Conservation (phyloP, 2,797 vertebrate species). For the Myotis findleyi region DNA sequence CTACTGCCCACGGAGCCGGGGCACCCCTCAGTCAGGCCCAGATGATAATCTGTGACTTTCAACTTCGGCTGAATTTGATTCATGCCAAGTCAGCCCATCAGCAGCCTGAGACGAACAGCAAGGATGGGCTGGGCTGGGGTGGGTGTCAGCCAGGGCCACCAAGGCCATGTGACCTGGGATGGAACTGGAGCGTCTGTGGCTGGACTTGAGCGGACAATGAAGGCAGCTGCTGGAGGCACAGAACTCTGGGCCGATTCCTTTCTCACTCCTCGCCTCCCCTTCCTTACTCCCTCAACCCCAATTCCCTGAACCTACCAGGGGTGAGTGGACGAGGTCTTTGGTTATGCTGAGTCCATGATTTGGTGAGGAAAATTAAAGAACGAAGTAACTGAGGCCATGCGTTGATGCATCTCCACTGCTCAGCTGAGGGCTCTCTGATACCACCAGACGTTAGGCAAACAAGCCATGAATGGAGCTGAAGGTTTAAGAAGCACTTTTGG, state of each 20-base stretch:
- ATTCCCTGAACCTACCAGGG: neutral
- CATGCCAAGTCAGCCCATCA: conserved; percentile 35
- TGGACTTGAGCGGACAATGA: conserved; percentile 28
- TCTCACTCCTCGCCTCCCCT: neutral
- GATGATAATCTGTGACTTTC: neutral
- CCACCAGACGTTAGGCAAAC: neutral
- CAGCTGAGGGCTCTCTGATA: neutral
- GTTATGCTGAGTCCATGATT: conserved; percentile 76
- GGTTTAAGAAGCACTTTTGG: conserved; percentile 65
- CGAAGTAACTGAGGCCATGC: neutral
- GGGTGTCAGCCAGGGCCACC: conserved; percentile 4
- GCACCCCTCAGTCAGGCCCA: conserved; percentile 22
- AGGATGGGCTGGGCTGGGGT: neutral
- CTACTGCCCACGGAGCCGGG: neutral
- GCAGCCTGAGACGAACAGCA: conserved; percentile 43
- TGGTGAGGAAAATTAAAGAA: conserved; percentile 73
- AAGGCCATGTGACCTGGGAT: neutral
- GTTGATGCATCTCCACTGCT: neutral
- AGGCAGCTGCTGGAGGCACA: conserved; percentile 72
- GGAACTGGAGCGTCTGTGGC: neutral
- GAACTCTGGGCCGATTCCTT: conserved; percentile 14
- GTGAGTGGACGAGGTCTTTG: conserved; percentile 84
- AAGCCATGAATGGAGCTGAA: neutral
- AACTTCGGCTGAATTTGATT: conserved; percentile 26
- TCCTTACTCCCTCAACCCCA: neutral